A percentile compares a stretch with the other conserved stretches of the same genome.
Conservation (phyloP, 2,888 invertebrate genomes). For the Lacanobia wlatinum region DNA sequence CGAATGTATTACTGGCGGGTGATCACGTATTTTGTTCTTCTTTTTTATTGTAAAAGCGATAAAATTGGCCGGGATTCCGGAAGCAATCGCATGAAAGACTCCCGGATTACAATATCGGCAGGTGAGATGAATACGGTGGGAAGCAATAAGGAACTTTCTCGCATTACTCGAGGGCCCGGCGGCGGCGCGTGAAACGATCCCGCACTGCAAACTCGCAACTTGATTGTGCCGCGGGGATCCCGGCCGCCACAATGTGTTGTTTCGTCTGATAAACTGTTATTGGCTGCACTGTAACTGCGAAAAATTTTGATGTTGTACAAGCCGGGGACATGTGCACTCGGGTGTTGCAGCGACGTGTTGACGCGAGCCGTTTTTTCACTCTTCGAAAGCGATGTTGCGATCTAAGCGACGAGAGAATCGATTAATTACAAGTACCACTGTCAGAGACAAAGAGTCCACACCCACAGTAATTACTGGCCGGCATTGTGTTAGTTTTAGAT, state of each 20-base stretch:
- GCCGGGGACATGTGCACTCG: slow-evolving; percentile 38
- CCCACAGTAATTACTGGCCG: slow-evolving; percentile 28
- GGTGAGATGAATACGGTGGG: slow-evolving; percentile 76
- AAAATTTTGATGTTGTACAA: slow-evolving; percentile 61
- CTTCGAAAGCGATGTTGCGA: slow-evolving; percentile 11
- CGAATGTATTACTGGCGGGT: slow-evolving; percentile 35
- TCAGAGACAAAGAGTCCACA: slow-evolving; percentile 20
- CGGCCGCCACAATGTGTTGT: slow-evolving; percentile 69
- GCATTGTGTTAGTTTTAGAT: slow-evolving; percentile 34
- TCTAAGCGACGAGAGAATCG: slow-evolving; percentile 29
- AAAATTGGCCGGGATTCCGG: slow-evolving; percentile 61
- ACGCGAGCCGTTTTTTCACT: slow-evolving; percentile 29
- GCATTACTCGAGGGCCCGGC: slow-evolving; percentile 65
- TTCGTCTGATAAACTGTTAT: slow-evolving; percentile 74
- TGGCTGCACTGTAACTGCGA: slow-evolving; percentile 67
- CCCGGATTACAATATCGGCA: slow-evolving; percentile 73
- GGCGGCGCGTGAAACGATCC: slow-evolving; percentile 61
- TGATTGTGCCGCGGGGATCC: slow-evolving; percentile 72
- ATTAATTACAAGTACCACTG: slow-evolving; percentile 23
- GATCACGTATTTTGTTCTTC: slow-evolving; percentile 47
- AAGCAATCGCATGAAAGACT: slow-evolving; percentile 66
- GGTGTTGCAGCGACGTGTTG: slow-evolving; percentile 23
- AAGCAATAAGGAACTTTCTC: slow-evolving; percentile 79
- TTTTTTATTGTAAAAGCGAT: slow-evolving; percentile 55
- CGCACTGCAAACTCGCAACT: slow-evolving; percentile 66